Percentiles rank a stretch among this genome's conserved stretches.
Conservation (phyloP, 2,113 vertebrate genomes). For the Acrocephalus kingi region DNA sequence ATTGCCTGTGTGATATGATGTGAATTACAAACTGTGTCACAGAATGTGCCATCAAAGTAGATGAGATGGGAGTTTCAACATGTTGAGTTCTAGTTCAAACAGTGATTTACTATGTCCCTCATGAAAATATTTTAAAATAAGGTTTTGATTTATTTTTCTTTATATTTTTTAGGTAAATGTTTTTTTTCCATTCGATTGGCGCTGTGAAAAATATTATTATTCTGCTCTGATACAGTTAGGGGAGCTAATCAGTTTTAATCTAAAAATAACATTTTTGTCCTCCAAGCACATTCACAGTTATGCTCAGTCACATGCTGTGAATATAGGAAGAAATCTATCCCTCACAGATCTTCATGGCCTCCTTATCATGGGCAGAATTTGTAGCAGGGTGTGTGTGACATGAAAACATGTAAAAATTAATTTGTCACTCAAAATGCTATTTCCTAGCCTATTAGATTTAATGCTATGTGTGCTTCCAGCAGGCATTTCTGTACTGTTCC, state of each 20-base stretch:
- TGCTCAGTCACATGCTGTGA: background rate
- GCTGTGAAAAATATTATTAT: background rate
- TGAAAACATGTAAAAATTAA: background rate
- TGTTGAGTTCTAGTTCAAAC: background rate
- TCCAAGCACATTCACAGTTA: background rate
- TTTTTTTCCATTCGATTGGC: constrained; percentile 5
- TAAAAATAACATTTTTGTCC: constrained; percentile 29
- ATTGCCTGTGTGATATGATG: background rate
- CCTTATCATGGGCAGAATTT: background rate
- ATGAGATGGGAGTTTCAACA: background rate
- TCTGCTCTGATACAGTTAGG: background rate
- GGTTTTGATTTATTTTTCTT: background rate
- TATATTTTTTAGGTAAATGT: background rate
- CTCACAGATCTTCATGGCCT: background rate
- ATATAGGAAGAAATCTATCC: background rate
- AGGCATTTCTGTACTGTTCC: background rate
- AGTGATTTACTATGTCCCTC: background rate
- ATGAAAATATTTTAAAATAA: background rate
- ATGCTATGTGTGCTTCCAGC: background rate
- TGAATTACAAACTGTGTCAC: background rate
- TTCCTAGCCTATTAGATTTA: background rate
- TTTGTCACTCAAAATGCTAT: background rate
- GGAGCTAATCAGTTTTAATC: constrained; percentile 28
- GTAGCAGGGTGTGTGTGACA: background rate
- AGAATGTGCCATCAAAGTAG: background rate